Base-by-base conservation (phyloP, 2,888 invertebrate genomes). In the Drosophila anceps region DNA sequence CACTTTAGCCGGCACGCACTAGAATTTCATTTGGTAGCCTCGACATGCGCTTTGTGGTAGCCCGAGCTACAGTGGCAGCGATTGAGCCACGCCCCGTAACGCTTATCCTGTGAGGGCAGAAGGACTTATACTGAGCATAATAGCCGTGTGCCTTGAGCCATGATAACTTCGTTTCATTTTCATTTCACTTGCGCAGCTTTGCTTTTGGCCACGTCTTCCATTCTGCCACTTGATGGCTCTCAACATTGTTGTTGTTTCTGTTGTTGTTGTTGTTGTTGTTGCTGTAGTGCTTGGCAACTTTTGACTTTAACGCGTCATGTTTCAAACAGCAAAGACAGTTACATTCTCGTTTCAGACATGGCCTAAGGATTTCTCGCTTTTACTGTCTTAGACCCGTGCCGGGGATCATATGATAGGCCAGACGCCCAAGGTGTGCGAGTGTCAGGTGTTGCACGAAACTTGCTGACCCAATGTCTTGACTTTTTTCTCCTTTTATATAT, bases 131-230 rank as follows among this genome's bases (percentile, higher is more conserved):
- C 15, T 18, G 18, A 69, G 60, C 60, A 66, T 69, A 84, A 82
- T 79, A 79, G 79, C 59, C 71, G 53, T 86, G 84, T 68, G 73
- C 73, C 74, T 65, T 79, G 79, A 69, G 81, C 60, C 72, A 62
- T 75, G 78, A 84, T 84, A 87, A 82, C 84, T 84, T 84, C 73
- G 82, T 84, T 87, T 84, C 81, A 65, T 86, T 86, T 84, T 84
- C 75, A 72, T 82, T 82, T 80, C 76, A 74, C 76, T 84, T 78
- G 81, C 58, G 63, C 69, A 66, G 76, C 68, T 74, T 69, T 73
- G 66, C 63, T 73, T 66, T 73, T 54, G 63, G 51, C 59, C 75
- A 67, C 63, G 75, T 75, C 79, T 50, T 59, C 62, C 67, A 70
- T 64, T 75, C 68, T 50, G 69, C 64, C 69, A 79, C 76, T 76